Conservation (phyloP, 2,888 invertebrate species). For the Mythimna impura region DNA sequence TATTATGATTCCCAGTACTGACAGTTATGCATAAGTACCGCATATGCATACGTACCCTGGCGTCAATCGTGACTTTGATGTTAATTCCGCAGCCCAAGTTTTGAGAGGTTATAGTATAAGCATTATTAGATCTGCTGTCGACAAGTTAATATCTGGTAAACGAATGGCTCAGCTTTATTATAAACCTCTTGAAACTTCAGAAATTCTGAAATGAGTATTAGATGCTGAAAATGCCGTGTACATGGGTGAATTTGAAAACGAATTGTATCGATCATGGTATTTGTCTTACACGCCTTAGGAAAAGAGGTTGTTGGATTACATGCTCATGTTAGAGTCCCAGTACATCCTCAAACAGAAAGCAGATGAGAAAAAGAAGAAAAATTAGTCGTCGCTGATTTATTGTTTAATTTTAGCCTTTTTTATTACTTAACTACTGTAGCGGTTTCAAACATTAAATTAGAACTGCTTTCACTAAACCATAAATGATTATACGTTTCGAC, state of each 20-base stretch:
- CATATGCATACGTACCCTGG: constrained; percentile 90
- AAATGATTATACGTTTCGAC: too few species aligned
- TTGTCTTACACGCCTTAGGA: constrained; percentile 79
- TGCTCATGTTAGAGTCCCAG: constrained; percentile 80
- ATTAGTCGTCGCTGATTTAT: neutral
- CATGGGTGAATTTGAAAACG: constrained; percentile 82
- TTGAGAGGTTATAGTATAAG: constrained; percentile 89
- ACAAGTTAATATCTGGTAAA: constrained; percentile 82
- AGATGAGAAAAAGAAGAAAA: constrained; percentile 78
- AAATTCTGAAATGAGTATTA: constrained; percentile 87
- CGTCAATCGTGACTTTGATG: constrained; percentile 90
- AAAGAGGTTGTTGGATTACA: constrained; percentile 75
- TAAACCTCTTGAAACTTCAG: constrained; percentile 87
- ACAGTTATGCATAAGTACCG: too few species aligned
- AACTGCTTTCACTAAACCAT: too few species aligned
- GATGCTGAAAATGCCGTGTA: constrained; percentile 74
- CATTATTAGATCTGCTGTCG: constrained; percentile 83
- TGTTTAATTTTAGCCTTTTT: neutral
- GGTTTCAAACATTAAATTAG: neutral
- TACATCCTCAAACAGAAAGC: constrained; percentile 77
- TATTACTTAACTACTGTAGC: too few species aligned
- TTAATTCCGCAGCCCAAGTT: constrained; percentile 89
- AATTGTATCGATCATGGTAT: constrained; percentile 89
- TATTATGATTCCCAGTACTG: constrained; percentile 89
- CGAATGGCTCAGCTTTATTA: constrained; percentile 88